These are phyloP conservation scores for Chondrosia reniformis DNA, from an alignment of 37 sponge, comb jelly and placozoan genomes.

Conservation along the genomic window DNA sequence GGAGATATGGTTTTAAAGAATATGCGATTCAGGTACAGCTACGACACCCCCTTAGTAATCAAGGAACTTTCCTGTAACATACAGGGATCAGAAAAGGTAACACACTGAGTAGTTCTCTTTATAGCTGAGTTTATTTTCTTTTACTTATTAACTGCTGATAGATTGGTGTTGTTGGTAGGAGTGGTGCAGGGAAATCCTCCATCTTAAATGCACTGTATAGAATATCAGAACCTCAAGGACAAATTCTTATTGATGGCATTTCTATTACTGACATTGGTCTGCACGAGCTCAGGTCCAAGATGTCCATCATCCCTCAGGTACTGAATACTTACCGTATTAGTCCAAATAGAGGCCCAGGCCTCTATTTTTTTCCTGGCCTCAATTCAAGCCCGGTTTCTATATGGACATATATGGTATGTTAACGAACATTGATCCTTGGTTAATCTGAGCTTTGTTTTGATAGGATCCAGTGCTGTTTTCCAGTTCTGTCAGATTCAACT, in stretches of 20 bases:
- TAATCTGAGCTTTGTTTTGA: too few species aligned
- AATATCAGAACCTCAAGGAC: conserved; percentile 79
- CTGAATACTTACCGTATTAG: too few species aligned
- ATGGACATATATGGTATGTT: too few species aligned
- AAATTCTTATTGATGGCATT: conserved; percentile 71
- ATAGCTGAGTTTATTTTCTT: background rate
- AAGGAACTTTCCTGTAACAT: conserved; percentile 49
- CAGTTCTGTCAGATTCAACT: conserved; percentile 41
- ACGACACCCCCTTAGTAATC: conserved; percentile 44
- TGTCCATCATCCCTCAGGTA: conserved; percentile 90
- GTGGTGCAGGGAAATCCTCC: conserved; percentile 94
- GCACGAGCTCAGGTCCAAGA: conserved; percentile 66
- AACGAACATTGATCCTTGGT: too few species aligned
- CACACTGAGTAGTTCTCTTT: background rate
- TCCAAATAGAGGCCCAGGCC: too few species aligned
- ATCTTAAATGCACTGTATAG: conserved; percentile 72
- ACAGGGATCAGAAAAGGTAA: conserved; percentile 61
- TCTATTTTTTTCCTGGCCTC: too few species aligned
- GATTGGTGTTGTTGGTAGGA: conserved; percentile 90
- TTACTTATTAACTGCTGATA: background rate
- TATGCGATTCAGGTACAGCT: conserved; percentile 39
- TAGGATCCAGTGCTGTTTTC: conserved; percentile 66
- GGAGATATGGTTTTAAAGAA: conserved; percentile 42
- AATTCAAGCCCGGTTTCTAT: too few species aligned
- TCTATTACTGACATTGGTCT: conserved; percentile 70